These are phyloP conservation scores for Tyrannus savana DNA, from an alignment of 2,113 vertebrate species.

Conservation along the genomic window DNA sequence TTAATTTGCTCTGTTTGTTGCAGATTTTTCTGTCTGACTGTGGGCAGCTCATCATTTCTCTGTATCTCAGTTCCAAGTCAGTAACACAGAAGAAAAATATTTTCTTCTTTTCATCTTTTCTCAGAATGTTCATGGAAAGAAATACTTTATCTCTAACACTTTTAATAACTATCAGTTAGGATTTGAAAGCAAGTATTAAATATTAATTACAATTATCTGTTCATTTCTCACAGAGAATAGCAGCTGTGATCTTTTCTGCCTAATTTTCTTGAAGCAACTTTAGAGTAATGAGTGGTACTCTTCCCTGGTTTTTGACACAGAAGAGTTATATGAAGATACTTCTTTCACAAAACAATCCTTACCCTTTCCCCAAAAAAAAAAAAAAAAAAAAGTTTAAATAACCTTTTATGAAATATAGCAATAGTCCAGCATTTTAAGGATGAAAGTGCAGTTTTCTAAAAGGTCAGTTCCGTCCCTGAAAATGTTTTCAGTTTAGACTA, in stretches of 20 bases:
- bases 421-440: conserved; percentile 65
- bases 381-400: conserved; percentile 63
- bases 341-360: conserved; percentile 22
- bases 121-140: not conserved
- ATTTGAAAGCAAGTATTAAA: not conserved
- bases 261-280: not conserved
- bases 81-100: not conserved
- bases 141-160: not conserved
- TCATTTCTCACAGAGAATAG: not conserved
- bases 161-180: not conserved
- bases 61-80: not conserved
- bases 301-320: conserved; percentile 1
- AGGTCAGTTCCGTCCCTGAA: conserved; percentile 72
- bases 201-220: not conserved
- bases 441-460: conserved; percentile 74
- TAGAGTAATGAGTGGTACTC: not conserved
- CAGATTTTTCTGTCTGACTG: not conserved
- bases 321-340: conserved; percentile 19
- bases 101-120: not conserved
- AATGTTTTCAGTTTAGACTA: conserved; percentile 75
- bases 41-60: not conserved
- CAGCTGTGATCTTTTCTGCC: not conserved
- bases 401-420: conserved; percentile 79
- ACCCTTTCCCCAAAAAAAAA: conserved; percentile 25
- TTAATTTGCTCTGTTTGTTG: not conserved